Percentiles rank a stretch among this genome's conserved stretches.
These are phyloP conservation scores for Ptychobarbus kaznakovi DNA, from an alignment of 2,797 vertebrate species.

Conservation along the genomic window DNA sequence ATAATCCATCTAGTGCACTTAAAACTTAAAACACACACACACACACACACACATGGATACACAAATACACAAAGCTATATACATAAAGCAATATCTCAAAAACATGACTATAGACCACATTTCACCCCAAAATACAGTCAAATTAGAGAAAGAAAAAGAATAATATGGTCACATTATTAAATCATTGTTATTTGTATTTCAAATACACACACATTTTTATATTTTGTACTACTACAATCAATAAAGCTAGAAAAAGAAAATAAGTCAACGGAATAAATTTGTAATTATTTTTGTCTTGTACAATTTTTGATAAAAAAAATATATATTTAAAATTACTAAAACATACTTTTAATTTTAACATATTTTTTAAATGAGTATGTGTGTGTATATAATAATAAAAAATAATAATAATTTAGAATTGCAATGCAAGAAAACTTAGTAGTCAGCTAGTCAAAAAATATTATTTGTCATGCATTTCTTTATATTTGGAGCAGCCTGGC, in stretches of 20 bases:
- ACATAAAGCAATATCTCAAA: not conserved
- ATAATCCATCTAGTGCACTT: constrained; percentile 46
- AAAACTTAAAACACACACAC: not conserved
- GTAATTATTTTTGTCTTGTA: too few relatives aligned
- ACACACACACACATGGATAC: not conserved
- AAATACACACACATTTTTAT: not conserved
- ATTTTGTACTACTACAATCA: not conserved
- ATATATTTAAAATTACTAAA: too few relatives aligned
- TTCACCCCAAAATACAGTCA: not conserved
- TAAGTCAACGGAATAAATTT: too few relatives aligned
- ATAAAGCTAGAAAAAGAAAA: too few relatives aligned
- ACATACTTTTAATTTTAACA: too few relatives aligned
- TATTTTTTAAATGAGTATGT: too few relatives aligned
- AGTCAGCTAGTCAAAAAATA: not conserved
- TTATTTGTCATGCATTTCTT: not conserved
- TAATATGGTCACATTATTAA: not conserved
- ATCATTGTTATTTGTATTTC: not conserved
- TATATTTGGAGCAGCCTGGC: not conserved
- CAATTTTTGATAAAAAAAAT: too few relatives aligned
- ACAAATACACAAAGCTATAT: not conserved
- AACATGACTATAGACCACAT: not conserved
- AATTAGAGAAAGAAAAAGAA: not conserved
- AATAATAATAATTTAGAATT: not conserved
- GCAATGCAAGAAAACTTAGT: not conserved
- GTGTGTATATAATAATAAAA: too few relatives aligned